Evolutionary conservation across 37 sponge, comb jelly and placozoan species (phyloP).

Genomic region (Halichondria panicea): DNA sequence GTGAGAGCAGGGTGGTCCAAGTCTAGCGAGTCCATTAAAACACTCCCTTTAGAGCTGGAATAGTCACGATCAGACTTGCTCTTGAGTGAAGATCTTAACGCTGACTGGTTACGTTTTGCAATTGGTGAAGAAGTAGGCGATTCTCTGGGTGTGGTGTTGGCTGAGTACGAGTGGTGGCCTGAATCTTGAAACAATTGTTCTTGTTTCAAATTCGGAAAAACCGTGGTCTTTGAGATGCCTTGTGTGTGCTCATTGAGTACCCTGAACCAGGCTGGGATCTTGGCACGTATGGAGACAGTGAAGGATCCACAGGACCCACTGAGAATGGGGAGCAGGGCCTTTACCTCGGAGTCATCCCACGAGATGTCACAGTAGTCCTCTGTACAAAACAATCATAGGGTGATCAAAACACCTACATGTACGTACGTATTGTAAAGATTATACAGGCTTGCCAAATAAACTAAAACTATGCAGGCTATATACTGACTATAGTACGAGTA

Average conservation of each 20-base stretch:
- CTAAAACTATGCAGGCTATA: too few relatives aligned
- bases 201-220: background rate
- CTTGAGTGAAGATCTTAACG: too few relatives aligned
- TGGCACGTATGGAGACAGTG: slow-evolving; percentile 7
- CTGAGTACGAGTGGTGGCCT: background rate
- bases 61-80: too few relatives aligned
- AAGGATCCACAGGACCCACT: background rate
- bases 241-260: slow-evolving; percentile 32
- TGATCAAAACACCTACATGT: too few relatives aligned
- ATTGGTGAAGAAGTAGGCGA: background rate
- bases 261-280: slow-evolving; percentile 33
- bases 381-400: too few relatives aligned
- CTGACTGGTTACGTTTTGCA: too few relatives aligned
- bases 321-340: slow-evolving; percentile 24
- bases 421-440: too few relatives aligned
- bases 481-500: too few relatives aligned
- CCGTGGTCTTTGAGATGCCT: background rate
- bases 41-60: too few relatives aligned
- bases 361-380: slow-evolving; percentile 41
- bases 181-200: background rate
- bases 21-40: slow-evolving; percentile 36
- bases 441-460: too few relatives aligned
- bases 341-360: slow-evolving; percentile 13
- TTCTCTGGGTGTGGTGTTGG: background rate
- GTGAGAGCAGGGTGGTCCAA: slow-evolving; percentile 1